Conservation (phyloP, 2,113 vertebrate species). For the Thalassarche chlororhynchos region DNA sequence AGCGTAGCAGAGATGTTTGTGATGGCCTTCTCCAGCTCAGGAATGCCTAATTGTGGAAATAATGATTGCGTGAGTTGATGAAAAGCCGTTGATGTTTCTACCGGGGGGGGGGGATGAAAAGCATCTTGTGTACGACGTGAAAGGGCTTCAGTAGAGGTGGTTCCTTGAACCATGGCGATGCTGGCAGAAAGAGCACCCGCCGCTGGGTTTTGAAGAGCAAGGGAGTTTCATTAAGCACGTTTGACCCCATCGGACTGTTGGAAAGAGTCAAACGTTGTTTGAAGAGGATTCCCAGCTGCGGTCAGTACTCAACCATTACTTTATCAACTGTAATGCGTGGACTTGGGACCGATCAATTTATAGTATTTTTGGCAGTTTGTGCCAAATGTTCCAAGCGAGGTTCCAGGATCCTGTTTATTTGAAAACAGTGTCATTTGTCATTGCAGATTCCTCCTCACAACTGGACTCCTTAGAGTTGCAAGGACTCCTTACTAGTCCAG, state of each 20-base stretch:
- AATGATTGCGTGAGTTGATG: accelerated
- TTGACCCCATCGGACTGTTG: not conserved
- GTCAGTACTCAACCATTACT: not conserved
- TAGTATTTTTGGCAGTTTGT: not conserved
- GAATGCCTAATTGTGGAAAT: not conserved
- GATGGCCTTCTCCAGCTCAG: not conserved
- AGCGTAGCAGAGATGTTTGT: not conserved
- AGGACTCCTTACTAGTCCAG: too few relatives aligned
- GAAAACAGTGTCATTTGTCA: not conserved
- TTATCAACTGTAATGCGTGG: accelerated
- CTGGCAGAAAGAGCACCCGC: too few relatives aligned
- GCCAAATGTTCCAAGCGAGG: too few relatives aligned
- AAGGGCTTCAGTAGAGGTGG: not conserved
- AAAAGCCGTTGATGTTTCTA: too few relatives aligned
- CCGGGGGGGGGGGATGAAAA: not conserved
- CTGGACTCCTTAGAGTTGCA: not conserved
- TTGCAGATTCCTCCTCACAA: not conserved
- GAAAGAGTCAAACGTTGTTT: accelerated
- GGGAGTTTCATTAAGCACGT: not conserved
- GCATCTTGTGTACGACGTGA: too few relatives aligned
- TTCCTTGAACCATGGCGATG: not conserved
- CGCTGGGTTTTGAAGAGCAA: too few relatives aligned
- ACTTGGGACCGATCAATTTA: not conserved
- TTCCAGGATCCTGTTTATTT: not conserved
- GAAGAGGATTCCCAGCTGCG: not conserved